Conservation (phyloP, 2,113 vertebrate species). For the Ahaetulla prasina region DNA sequence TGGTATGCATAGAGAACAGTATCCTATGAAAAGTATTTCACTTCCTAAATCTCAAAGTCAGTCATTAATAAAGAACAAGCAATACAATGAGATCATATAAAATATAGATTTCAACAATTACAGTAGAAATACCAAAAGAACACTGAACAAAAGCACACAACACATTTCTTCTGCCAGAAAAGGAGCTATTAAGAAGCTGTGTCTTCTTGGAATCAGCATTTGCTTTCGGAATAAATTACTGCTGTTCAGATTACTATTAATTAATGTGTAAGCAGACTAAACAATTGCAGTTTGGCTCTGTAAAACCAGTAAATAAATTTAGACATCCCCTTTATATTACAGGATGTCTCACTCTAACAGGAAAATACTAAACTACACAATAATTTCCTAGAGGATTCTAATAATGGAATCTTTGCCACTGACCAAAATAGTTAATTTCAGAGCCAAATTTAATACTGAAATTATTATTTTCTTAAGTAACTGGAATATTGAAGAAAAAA, state of each 20-base stretch:
- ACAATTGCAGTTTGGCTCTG: constrained; percentile 82
- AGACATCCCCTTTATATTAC: constrained; percentile 65
- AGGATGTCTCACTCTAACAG: constrained; percentile 81
- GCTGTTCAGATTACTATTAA: constrained; percentile 77
- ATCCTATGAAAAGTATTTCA: constrained; percentile 99
- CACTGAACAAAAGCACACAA: constrained; percentile 89
- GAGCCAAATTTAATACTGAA: constrained; percentile 48
- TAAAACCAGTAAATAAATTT: constrained; percentile 85
- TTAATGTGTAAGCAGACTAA: constrained; percentile 91
- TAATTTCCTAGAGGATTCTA: constrained; percentile 60
- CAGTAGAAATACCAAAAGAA: constrained; percentile 83
- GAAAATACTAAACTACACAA: constrained; percentile 78
- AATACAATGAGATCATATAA: constrained; percentile 91
- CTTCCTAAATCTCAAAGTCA: constrained; percentile 79
- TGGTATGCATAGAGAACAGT: constrained; percentile 81
- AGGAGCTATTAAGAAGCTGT: constrained; percentile 70
- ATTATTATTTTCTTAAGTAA: neutral
- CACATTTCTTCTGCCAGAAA: constrained; percentile 84
- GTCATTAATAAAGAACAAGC: constrained; percentile 99
- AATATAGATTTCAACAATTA: constrained; percentile 95
- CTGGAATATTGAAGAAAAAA: neutral
- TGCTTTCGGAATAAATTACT: constrained; percentile 90
- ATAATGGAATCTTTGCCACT: constrained; percentile 76
- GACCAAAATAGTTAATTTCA: constrained; percentile 61
- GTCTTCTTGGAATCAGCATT: constrained; percentile 80